These are phyloP conservation scores for Pachyramphus minor DNA, from an alignment of 2,113 vertebrate species.

Conservation along the genomic window DNA sequence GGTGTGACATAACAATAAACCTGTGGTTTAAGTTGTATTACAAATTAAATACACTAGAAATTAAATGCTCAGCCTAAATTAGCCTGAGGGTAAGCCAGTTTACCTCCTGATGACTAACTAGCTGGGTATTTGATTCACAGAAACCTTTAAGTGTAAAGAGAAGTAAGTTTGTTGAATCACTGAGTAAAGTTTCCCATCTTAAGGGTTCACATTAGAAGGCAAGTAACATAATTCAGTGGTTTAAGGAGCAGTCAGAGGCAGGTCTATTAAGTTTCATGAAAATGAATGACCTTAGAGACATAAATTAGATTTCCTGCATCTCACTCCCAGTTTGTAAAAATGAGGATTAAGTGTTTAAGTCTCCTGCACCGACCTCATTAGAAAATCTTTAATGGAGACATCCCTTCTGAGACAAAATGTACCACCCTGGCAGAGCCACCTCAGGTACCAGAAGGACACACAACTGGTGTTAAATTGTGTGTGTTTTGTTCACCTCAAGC, in stretches of 20 bases:
- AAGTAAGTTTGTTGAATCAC: not conserved
- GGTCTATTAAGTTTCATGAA: constrained; percentile 50
- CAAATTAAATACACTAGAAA: not conserved
- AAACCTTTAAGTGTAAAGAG: not conserved
- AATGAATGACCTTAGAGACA: constrained; percentile 56
- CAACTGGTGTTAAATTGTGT: fast-evolving
- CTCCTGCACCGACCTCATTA: constrained; percentile 24
- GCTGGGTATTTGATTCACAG: not conserved
- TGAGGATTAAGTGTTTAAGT: constrained; percentile 47
- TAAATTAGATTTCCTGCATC: constrained; percentile 50
- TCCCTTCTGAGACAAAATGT: not conserved
- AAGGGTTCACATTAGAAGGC: not conserved
- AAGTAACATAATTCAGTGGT: constrained; percentile 32
- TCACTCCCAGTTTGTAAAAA: constrained; percentile 42
- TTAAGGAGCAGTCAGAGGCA: constrained; percentile 40
- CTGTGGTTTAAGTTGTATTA: not conserved
- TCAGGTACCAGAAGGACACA: not conserved
- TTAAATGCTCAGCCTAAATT: not conserved
- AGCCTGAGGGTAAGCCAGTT: not conserved
- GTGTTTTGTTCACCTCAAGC: not conserved
- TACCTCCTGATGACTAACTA: not conserved
- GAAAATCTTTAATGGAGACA: not conserved
- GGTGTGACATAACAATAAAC: not conserved
- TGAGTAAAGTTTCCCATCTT: not conserved
- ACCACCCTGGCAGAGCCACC: not conserved